Percentiles rank a stretch among this genome's conserved stretches.
Conservation (phyloP, 2,113 vertebrate genomes). For the Aspidoscelis tigris region DNA sequence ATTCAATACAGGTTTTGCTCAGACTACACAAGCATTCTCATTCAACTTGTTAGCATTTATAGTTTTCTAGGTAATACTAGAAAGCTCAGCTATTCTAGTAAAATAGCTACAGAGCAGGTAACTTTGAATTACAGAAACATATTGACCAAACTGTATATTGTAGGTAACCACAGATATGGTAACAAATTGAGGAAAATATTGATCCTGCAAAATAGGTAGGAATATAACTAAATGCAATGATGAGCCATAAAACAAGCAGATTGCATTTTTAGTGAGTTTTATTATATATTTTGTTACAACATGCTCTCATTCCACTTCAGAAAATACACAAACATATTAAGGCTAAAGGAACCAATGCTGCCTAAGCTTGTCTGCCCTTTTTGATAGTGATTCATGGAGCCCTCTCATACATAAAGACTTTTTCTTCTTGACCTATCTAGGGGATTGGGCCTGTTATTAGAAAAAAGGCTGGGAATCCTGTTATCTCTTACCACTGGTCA, state of each 20-base stretch:
- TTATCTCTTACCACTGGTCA: no score
- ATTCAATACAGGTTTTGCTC: neutral
- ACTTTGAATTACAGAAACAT: neutral
- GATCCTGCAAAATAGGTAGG: neutral
- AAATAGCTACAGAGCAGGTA: neutral
- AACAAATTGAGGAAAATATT: neutral
- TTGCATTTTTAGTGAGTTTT: neutral
- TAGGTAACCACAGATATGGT: neutral
- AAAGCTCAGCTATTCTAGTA: neutral
- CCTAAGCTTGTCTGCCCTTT: neutral
- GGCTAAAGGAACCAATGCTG: neutral
- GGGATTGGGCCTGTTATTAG: no score
- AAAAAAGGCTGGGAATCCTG: no score
- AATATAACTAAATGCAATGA: neutral
- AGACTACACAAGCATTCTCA: neutral
- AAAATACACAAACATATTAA: neutral
- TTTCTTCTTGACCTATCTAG: neutral
- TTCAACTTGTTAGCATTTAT: neutral
- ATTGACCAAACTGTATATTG: neutral
- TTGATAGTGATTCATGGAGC: neutral
- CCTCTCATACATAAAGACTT: neutral
- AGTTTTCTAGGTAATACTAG: neutral
- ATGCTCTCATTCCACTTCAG: neutral
- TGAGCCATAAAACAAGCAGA: neutral
- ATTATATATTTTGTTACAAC: neutral